Conservation (phyloP, 1,140 invertebrate species). For the Drusus annulatus region DNA sequence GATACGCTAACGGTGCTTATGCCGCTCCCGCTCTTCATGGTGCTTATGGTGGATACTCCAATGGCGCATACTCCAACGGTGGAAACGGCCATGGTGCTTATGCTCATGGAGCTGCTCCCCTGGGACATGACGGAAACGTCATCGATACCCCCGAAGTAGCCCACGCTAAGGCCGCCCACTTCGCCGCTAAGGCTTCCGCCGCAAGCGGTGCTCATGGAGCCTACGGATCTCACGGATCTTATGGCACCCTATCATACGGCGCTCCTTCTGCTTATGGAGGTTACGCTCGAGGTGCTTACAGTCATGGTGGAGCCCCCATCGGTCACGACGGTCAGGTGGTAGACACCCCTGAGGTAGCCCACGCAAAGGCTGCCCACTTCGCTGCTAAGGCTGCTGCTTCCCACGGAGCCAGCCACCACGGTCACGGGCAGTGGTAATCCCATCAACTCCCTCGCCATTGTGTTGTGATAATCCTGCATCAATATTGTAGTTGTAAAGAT, state of each 20-base stretch:
- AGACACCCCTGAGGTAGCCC: slow-evolving; percentile 69
- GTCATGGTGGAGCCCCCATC: slow-evolving; percentile 8
- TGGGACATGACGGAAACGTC: slow-evolving; percentile 60
- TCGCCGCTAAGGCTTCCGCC: slow-evolving; percentile 61
- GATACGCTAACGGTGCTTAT: slow-evolving; percentile 65
- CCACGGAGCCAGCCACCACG: not conserved
- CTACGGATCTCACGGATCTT: not conserved
- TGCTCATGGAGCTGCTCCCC: slow-evolving; percentile 58
- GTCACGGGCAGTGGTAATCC: not conserved
- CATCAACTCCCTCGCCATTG: slow-evolving; percentile 59
- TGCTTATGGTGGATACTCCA: slow-evolving; percentile 39
- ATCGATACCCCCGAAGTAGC: slow-evolving; percentile 71
- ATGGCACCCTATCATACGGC: slow-evolving; percentile 60
- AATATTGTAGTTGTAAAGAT: not conserved
- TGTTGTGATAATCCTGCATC: slow-evolving; percentile 8
- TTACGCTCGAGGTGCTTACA: slow-evolving; percentile 63
- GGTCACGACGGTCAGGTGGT: slow-evolving; percentile 65
- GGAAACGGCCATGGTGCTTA: slow-evolving; percentile 59
- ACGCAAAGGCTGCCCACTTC: slow-evolving; percentile 68
- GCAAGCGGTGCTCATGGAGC: slow-evolving; percentile 56
- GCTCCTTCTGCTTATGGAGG: slow-evolving; percentile 63
- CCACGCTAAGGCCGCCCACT: slow-evolving; percentile 68
- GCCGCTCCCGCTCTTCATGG: not conserved
- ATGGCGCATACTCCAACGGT: slow-evolving; percentile 56
- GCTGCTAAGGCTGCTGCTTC: slow-evolving; percentile 52